Conservation (phyloP, 2,113 vertebrate genomes). For the Acanthisitta chloris region DNA sequence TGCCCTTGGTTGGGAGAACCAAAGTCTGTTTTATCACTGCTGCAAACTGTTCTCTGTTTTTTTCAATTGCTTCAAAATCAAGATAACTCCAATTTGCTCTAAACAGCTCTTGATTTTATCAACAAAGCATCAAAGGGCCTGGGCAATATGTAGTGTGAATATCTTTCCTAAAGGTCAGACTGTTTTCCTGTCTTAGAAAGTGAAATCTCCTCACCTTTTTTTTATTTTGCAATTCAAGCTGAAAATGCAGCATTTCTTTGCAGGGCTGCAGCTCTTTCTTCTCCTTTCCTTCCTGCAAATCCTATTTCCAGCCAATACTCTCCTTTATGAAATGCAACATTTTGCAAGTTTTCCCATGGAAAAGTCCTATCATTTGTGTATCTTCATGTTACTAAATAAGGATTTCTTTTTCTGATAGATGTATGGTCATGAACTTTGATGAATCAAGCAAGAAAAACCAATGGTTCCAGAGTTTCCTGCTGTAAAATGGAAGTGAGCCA, state of each 20-base stretch:
- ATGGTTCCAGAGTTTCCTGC: neutral
- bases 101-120: constrained; percentile 20
- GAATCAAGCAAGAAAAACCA: neutral
- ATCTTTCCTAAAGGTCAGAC: neutral
- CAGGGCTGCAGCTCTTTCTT: neutral
- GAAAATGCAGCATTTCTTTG: neutral
- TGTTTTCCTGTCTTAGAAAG: neutral
- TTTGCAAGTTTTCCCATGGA: neutral
- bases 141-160: neutral
- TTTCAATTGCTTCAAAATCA: neutral
- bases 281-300: neutral
- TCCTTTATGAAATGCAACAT: neutral
- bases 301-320: neutral
- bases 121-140: neutral
- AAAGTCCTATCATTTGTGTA: neutral
- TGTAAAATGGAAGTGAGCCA: neutral
- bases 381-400: constrained; percentile 8
- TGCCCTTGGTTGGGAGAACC: neutral
- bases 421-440: neutral
- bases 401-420: neutral
- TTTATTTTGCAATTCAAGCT: neutral
- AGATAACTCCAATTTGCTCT: neutral
- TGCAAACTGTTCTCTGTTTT: neutral
- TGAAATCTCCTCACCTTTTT: neutral
- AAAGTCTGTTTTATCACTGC: neutral